These are phyloP conservation scores for Zaprionus camerounensis DNA, from an alignment of 1,140 invertebrate genomes.

Conservation along the genomic window DNA sequence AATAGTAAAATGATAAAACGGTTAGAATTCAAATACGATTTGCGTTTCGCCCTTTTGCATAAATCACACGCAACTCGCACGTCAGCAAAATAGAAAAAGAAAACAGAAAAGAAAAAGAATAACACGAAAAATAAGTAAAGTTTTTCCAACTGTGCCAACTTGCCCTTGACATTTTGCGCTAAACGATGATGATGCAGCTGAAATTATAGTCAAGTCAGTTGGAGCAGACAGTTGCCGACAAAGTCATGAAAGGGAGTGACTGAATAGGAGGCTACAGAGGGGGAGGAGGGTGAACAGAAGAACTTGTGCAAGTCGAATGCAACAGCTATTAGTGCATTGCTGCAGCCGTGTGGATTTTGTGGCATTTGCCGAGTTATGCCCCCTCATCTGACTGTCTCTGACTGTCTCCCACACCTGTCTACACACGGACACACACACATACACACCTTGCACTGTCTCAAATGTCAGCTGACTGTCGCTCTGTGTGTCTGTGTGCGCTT, in stretches of 20 bases:
- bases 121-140: conserved; percentile 17
- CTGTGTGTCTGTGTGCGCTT: conserved; percentile 43
- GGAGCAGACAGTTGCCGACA: conserved; percentile 52
- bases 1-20: conserved; percentile 28
- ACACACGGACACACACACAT: conserved; percentile 5
- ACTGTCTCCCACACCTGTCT: conserved; percentile 12
- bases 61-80: conserved; percentile 54
- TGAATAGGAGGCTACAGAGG: neutral
- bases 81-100: conserved; percentile 31
- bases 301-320: conserved; percentile 39
- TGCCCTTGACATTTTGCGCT: conserved; percentile 52
- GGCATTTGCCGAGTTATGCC: conserved; percentile 54
- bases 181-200: conserved; percentile 59
- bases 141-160: conserved; percentile 29
- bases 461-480: conserved; percentile 54
- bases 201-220: conserved; percentile 23
- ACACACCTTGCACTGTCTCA: conserved; percentile 52
- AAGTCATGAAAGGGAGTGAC: conserved; percentile 7
- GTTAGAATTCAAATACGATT: conserved; percentile 62
- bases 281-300: neutral
- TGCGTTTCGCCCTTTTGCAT: conserved; percentile 38
- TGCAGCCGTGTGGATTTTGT: conserved; percentile 69
- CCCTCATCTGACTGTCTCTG: neutral
- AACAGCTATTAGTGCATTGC: conserved; percentile 75
- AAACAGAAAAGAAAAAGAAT: neutral